Conservation (phyloP, 2,113 vertebrate genomes). For the Hippocampus zosterae region DNA sequence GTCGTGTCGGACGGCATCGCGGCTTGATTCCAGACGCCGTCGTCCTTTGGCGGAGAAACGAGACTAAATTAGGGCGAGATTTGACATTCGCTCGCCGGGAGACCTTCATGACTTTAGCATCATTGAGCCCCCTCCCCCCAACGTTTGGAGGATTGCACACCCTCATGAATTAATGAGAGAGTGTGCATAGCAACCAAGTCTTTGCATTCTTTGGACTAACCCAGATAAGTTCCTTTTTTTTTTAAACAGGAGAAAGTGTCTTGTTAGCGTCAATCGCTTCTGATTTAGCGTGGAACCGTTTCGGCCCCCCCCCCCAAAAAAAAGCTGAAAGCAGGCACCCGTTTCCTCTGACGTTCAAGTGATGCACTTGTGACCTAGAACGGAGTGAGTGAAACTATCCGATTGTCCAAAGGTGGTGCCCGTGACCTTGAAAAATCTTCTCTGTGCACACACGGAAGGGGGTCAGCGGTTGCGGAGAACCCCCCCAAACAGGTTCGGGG, state of each 20-base stretch:
- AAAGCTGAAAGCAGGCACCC: no score
- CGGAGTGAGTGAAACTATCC: constrained; percentile 37
- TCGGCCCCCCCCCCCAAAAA: no score
- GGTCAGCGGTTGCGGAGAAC: not conserved
- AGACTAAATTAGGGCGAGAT: constrained; percentile 56
- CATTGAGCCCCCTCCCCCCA: constrained; percentile 34
- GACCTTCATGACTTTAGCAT: constrained; percentile 61
- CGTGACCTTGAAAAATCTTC: constrained; percentile 50
- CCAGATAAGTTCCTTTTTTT: constrained; percentile 28
- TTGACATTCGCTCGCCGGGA: constrained; percentile 59
- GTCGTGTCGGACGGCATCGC: constrained; percentile 9
- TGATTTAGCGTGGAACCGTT: constrained; percentile 21
- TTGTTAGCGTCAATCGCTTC: constrained; percentile 19
- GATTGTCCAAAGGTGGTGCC: constrained; percentile 65
- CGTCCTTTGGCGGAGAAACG: constrained; percentile 42
- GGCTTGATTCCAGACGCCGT: constrained; percentile 30
- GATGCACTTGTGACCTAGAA: no score
- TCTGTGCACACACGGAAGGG: not conserved
- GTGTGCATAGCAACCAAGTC: constrained; percentile 38
- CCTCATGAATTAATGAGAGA: constrained; percentile 66
- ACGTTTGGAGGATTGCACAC: constrained; percentile 52
- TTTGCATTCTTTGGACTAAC: constrained; percentile 21
- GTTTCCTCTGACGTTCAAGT: no score
- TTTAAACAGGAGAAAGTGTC: constrained; percentile 31
- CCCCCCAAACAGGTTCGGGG: not conserved